phyloP scores from a whole-genome alignment of 2,888 invertebrate genomes.

The Leucophenga maculata region DNA sequence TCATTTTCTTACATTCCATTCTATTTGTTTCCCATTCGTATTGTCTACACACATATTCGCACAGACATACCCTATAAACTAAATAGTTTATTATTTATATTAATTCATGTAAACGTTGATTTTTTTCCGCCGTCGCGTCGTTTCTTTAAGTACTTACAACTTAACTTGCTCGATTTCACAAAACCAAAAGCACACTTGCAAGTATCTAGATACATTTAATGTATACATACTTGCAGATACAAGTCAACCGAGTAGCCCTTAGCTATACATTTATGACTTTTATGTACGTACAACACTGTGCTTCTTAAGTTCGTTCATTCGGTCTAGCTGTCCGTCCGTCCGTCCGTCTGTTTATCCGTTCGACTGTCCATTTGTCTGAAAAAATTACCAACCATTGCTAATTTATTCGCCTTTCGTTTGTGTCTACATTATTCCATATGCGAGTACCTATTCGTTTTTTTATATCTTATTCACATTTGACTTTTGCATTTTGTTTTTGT shows the following conservation, averaged over 20 bases:
- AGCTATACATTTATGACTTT: slow-evolving; percentile 48
- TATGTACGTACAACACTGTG: slow-evolving; percentile 25
- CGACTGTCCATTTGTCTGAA: slow-evolving; percentile 10
- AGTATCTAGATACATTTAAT: slow-evolving; percentile 32
- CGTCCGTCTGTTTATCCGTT: not conserved
- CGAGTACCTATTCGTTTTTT: not conserved
- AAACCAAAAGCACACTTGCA: slow-evolving; percentile 3
- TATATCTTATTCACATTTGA: slow-evolving; percentile 9
- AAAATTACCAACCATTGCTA: slow-evolving; percentile 65
- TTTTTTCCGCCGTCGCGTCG: not conserved
- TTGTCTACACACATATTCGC: too few relatives aligned
- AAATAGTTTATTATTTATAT: slow-evolving; percentile 15
- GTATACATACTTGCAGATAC: slow-evolving; percentile 53
- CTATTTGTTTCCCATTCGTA: too few relatives aligned
- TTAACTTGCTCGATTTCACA: not conserved
- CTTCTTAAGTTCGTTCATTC: slow-evolving; percentile 40
- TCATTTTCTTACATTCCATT: too few relatives aligned
- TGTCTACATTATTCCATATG: slow-evolving; percentile 3
- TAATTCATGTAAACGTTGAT: not conserved
- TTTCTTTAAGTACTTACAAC: not conserved
- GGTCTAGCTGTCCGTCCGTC: not conserved
- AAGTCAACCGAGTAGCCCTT: slow-evolving; percentile 37
- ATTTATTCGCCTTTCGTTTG: slow-evolving; percentile 60
- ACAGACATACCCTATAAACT: not conserved
- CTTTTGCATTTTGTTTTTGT: slow-evolving; percentile 6